Evolutionary conservation across 1,140 invertebrate genomes (phyloP), one percentile per base, ranked within the genome.

Genomic region (Philotrypesis tridentata): DNA sequence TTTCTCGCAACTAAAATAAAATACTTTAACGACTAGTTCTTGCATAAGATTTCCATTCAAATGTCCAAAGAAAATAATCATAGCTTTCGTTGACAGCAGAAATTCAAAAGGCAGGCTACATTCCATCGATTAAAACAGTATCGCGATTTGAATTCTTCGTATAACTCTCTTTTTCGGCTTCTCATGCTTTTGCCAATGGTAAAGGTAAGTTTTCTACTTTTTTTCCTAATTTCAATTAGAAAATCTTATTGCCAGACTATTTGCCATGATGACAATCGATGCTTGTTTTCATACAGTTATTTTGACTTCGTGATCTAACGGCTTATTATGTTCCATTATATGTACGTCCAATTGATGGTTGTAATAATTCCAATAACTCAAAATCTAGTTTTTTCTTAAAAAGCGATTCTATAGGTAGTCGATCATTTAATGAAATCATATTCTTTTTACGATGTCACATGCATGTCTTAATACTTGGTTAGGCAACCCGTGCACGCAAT

Each of bases 261-360:
- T 5, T 21, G 21, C 5, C 1, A 55, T 55, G 17, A 21, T 2
- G 7, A 17, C 17, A 55, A 17, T n/a, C 17, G 6, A 55, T 55
- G 7, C 48, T n/a, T n/a, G 3, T 55, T 55, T 55, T 6, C 48
- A 0, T 21, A 55, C 17, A 21, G 48, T 55, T 55, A n/a, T 55
- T 55, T 55, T n/a, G 4, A 2, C 17, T 21, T 6, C 6, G n/a
- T 55, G 3, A 55, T 55, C n/a, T n/a, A 37, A 79, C 67, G 23
- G 48, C 27, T 79, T 12, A 61, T 40, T 79, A 71, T 79, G 43
- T 27, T 40, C 23, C 61, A 79, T 79, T 72, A 72, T 72, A 72
- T 33, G 40, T 60, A 7, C 25, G 75, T n/a, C n/a, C n/a, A n/a
- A n/a, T n/a, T n/a, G n/a, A n/a, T n/a, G 9, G 33, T 37, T 43